These are phyloP conservation scores for Xiphophorus maculatus DNA, from an alignment of 2,113 vertebrate species.

Conservation along the genomic window DNA sequence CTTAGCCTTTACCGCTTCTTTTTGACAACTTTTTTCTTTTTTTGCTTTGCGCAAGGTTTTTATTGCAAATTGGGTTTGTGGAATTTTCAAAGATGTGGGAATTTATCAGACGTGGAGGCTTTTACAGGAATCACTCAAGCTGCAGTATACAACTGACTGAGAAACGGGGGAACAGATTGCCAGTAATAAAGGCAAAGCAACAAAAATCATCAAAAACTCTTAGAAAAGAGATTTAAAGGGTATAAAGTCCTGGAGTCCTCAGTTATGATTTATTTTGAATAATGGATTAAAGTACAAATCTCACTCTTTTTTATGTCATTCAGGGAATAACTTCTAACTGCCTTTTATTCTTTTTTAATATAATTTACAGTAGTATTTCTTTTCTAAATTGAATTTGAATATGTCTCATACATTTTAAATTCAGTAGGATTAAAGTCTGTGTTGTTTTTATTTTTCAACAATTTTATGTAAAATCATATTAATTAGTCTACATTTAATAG, in stretches of 20 bases:
- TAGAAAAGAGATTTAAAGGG: conserved; percentile 32
- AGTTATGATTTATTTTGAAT: conserved; percentile 37
- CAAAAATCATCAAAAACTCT: conserved; percentile 15
- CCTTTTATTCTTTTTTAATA: conserved; percentile 17
- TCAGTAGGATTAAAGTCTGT: conserved; percentile 14
- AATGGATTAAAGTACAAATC: conserved; percentile 45
- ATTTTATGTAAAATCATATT: conserved; percentile 39
- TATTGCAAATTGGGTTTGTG: conserved; percentile 11
- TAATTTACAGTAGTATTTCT: conserved; percentile 19
- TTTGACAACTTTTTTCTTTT: background rate
- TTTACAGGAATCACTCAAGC: background rate
- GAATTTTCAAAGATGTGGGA: conserved; percentile 17
- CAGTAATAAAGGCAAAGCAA: conserved; percentile 25
- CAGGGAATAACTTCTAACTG: conserved; percentile 23
- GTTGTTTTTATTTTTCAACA: background rate
- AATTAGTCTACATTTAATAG: conserved; percentile 51
- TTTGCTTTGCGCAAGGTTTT: conserved; percentile 6
- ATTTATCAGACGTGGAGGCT: conserved; percentile 8
- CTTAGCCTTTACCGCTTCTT: background rate
- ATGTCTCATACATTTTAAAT: conserved; percentile 5
- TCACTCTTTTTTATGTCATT: conserved; percentile 13
- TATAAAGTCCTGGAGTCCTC: conserved; percentile 35
- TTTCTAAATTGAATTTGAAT: conserved; percentile 41
- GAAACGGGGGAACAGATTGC: conserved; percentile 24
- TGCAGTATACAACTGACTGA: conserved; percentile 1